Evolutionary conservation across 2,797 vertebrate species (phyloP), one percentile per base, ranked within the genome.

Genomic region (Mallotus villosus): DNA sequence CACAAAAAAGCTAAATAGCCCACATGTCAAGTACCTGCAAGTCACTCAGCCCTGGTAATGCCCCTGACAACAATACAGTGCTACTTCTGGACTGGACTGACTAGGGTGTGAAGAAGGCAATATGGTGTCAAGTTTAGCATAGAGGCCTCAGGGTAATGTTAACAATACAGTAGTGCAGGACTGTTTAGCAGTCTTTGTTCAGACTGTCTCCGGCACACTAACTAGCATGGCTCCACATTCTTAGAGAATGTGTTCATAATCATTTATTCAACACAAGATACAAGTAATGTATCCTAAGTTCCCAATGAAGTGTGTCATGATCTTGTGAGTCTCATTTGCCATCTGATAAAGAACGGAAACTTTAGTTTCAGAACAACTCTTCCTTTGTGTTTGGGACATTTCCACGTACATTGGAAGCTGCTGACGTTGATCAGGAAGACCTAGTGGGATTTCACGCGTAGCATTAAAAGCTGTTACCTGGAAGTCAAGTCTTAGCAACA

Each of bases 341-440:
- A 29, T 27, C 11, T 73, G 41, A 59, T 67, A 7, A 74, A 71
- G 17, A 72, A 63, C 7, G n/a, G 22, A 0, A 46, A 51, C 9
- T 57, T 34, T 22, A 22, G 5, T 58, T 17, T 12, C 67, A 63
- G 67, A 72, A 63, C 49, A 71, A 34, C 8, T 32, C 12, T 19
- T 14, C 29, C 68, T 46, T 72, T 61, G 62, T 76, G 67, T 67
- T 37, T 49, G 2, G 25, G 63, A 65, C 12, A 34, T 64, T 71
- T 55, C 1, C 1, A 9, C 19, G 51, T 49, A 27, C 61, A 66
- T 25, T 53, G 29, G 46, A 9, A 34, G 67, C 68, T 34, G 71
- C 76, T 81, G 67, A 75, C 70, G 75, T 69, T 71, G 60, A 70
- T 75, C 72, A 75, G 0, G 1, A 25, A 71, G 57, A 73, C 57